Percentiles rank a stretch among this genome's conserved stretches.
Conservation (phyloP, 2,888 invertebrate genomes). For the Drepana falcataria region DNA sequence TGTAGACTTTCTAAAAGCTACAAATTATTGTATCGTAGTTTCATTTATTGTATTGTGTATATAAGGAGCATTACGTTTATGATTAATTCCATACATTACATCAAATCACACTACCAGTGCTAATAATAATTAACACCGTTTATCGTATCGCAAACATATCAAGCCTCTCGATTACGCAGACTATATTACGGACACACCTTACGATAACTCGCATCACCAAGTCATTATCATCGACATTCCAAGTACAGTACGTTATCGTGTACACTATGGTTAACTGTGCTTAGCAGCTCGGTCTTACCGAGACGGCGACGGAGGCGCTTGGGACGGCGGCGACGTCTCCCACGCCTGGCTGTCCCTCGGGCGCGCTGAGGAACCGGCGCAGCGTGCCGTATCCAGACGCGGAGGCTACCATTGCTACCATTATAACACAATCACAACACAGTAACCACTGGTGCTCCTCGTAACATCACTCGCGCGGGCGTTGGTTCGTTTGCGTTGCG, state of each 20-base stretch:
- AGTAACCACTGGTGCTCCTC: slow-evolving; percentile 45
- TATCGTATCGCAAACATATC: slow-evolving; percentile 31
- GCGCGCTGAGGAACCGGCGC: slow-evolving; percentile 71
- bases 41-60: background rate
- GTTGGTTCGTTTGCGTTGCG: slow-evolving; percentile 33
- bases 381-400: slow-evolving; percentile 74
- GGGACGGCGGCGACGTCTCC: slow-evolving; percentile 48
- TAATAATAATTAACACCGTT: slow-evolving; percentile 2
- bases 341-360: slow-evolving; percentile 51
- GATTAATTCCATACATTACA: background rate
- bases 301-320: slow-evolving; percentile 67
- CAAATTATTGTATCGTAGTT: slow-evolving; percentile 15
- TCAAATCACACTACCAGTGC: background rate
- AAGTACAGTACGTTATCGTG: slow-evolving; percentile 40
- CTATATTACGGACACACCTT: slow-evolving; percentile 32
- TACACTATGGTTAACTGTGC: slow-evolving; percentile 15
- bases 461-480: slow-evolving; percentile 62
- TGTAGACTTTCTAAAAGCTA: slow-evolving; percentile 49
- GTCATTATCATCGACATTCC: slow-evolving; percentile 51
- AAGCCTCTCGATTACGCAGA: slow-evolving; percentile 22
- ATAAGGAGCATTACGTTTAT: background rate
- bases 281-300: slow-evolving; percentile 49
- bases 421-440: slow-evolving; percentile 49
- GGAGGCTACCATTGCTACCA: slow-evolving; percentile 75
- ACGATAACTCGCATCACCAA: slow-evolving; percentile 33